Evolutionary conservation across 2,113 vertebrate genomes (phyloP), one percentile per base, ranked within the genome.

Genomic region (Colossoma macropomum): DNA sequence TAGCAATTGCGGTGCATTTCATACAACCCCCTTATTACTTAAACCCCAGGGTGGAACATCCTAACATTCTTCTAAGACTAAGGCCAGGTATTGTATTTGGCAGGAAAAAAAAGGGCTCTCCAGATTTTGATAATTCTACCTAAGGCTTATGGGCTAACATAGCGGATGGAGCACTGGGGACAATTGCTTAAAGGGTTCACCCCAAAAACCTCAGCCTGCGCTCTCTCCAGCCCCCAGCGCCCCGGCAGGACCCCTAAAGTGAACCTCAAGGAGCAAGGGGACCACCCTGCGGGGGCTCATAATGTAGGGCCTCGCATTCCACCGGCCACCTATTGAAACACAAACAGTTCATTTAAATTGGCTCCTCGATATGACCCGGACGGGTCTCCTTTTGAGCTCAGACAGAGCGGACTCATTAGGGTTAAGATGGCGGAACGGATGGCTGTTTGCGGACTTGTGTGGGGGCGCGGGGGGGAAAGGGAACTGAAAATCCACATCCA

Each of bases 291-390:
- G 77, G 85, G 63, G 76, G 11, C 80, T 83, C 84, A 66, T 82
- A 85, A 90, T 79, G 65, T 80, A 70, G 81, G 80, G 78, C 8
- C 8, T 75, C 84, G 75, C 73, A 80, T 89, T 92, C 85, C 11
- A 82, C 63, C 90, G 89, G 88, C 78, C 76, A 88, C 75, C 88
- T 86, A 86, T 87, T 90, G 85, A 87, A 75, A 75, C 21, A 79
- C 79, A 88, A 90, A 92, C 79, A 83, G 85, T 73, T 77, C 66
- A 87, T 89, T 91, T 91, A 70, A 87, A 84, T 52, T 88, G 82
- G 80, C 66, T 85, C 74, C 71, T 75, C 74, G 28, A 82, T 80
- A 80, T 86, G 81, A 70, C 27, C 16, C 23, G 25, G 25, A 82
- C 79, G 72, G 54, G 68, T 84, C 73, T 27, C 70, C 59, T 32